These are phyloP conservation scores for Lates calcarifer DNA, from an alignment of 2,113 vertebrate species.

Conservation along the genomic window DNA sequence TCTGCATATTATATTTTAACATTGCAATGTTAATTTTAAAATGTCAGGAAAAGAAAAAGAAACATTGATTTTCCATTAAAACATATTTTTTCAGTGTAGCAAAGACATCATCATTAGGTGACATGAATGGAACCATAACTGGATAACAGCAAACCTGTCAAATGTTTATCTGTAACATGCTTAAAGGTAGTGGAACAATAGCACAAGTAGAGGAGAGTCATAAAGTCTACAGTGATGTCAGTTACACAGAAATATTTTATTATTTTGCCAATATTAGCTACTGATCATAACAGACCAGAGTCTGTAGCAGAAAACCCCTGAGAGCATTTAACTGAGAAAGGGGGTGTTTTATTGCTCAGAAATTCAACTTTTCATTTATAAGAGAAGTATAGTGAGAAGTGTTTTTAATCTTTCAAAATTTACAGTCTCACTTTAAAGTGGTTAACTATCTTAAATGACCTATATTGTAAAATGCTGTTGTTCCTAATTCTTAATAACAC, in stretches of 20 bases:
- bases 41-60: neutral
- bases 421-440: neutral
- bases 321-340: neutral
- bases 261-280: neutral
- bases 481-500: neutral
- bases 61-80: neutral
- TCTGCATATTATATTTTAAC: neutral
- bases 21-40: neutral
- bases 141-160: neutral
- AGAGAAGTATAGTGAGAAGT: neutral
- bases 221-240: neutral
- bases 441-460: neutral
- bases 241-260: neutral
- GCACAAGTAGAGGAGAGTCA: neutral
- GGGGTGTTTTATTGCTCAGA: neutral
- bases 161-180: neutral
- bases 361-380: neutral
- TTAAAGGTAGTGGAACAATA: no score
- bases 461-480: neutral
- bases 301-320: neutral
- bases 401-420: neutral
- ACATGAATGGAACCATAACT: neutral
- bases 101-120: neutral
- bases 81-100: neutral
- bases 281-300: neutral